Base-by-base conservation (phyloP, 2,797 vertebrate species). In the Sebastes diaconus region DNA sequence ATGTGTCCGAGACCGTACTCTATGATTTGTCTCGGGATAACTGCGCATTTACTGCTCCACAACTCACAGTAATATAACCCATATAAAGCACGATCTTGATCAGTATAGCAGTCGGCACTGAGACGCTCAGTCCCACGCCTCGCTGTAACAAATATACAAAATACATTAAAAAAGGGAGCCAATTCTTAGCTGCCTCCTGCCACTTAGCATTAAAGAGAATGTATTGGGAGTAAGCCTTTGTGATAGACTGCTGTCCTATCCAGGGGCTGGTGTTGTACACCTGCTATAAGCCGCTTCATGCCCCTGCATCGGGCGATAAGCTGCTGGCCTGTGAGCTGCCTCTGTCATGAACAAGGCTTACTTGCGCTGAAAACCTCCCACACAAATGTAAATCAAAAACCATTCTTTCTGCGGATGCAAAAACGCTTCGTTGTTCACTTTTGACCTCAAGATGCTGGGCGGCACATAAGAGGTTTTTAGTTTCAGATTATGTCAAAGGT, bases 231-330 rank as follows among this genome's bases (percentile, higher is more conserved):
- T 78, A 86, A 90, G 83, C 75, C 83, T 89, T 75, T 84, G 70
- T 86, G 83, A 85, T 80, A 54, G 70, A 86, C 88, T 65, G 84
- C 82, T 88, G 71, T 85, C 68, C 83, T 69, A 36, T 83, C 78
- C 75, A 67, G 50, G 65, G 73, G 75, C 68, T 87, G 80, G 73
- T 82, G 77, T 87, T 84, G 88, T 88, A 88, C 88, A 91, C 84
- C 85, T 91, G 85, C 88, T 80, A 71, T 90, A 90, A 91, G 84
- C 87, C 73, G 83, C 84, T 90, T 89, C 84, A 72, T 86, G 67
- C 76, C 68, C 32, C 84, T 77, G 87, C 83, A 81, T 85, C 30
- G 24, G 83, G 77, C 32, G 87, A 93, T 90, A 90, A 91, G 86
- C 83, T 80, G 25, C 58, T 75, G 64, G 81, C 65, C 87, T 69